Evolutionary conservation across 2,797 vertebrate species (phyloP).

Genomic region (Poeciliopsis turneri): DNA sequence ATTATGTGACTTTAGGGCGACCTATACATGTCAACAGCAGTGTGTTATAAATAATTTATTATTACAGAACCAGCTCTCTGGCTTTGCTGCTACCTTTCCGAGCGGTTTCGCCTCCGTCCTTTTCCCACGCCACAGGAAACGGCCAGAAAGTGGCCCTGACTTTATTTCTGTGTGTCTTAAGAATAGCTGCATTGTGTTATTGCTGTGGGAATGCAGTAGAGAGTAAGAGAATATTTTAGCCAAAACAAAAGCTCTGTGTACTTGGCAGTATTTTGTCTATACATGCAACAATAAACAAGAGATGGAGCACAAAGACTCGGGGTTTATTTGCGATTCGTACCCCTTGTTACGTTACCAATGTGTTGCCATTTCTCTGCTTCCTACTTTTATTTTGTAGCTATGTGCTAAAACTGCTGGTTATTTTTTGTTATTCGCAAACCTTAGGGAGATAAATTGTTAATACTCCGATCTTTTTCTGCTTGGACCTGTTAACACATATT

Average conservation of each 20-base stretch:
- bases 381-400: not conserved
- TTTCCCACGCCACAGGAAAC: constrained; percentile 77
- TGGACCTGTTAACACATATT: not conserved
- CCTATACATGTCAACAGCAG: constrained; percentile 51
- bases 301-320: not conserved
- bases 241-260: constrained; percentile 55
- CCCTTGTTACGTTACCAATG: not conserved
- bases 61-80: constrained; percentile 26
- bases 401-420: not conserved
- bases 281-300: constrained; percentile 18
- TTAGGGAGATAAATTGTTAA: not conserved
- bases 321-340: not conserved
- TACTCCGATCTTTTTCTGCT: not conserved
- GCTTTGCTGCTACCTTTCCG: constrained; percentile 35
- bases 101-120: constrained; percentile 37
- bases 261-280: constrained; percentile 25
- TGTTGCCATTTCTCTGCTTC: not conserved
- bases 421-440: not conserved
- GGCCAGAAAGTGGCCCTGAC: constrained; percentile 54
- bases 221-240: constrained; percentile 42
- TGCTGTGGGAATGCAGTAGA: constrained; percentile 71
- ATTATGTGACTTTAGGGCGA: constrained; percentile 59
- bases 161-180: constrained; percentile 72
- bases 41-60: not conserved
- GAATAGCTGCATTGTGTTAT: constrained; percentile 81